Percentiles rank a stretch among this genome's conserved stretches.
Conservation (phyloP, 2,797 vertebrate genomes). For the Eptatretus atami region DNA sequence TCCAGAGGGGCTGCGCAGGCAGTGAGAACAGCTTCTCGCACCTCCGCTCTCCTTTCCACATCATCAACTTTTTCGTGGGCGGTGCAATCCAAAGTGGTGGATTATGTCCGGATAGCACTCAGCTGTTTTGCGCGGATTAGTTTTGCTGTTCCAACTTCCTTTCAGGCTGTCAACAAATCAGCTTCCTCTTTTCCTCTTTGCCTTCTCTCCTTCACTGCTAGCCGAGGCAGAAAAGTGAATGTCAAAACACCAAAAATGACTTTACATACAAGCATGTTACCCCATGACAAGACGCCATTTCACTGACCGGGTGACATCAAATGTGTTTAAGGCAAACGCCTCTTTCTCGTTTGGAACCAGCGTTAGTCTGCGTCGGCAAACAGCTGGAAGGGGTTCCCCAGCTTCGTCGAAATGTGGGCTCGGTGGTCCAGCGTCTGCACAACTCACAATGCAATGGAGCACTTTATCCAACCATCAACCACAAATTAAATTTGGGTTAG, state of each 20-base stretch:
- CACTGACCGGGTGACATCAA: slow-evolving; percentile 80
- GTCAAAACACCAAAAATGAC: background rate
- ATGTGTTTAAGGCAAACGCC: slow-evolving; percentile 84
- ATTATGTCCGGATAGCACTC: slow-evolving; percentile 92
- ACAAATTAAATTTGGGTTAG: background rate
- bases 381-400: slow-evolving; percentile 55
- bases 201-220: slow-evolving; percentile 90
- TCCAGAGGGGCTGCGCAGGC: slow-evolving; percentile 87
- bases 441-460: slow-evolving; percentile 7
- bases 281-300: background rate
- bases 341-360: slow-evolving; percentile 92
- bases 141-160: slow-evolving; percentile 93
- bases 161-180: slow-evolving; percentile 97
- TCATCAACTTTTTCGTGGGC: slow-evolving; percentile 95
- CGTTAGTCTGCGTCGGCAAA: slow-evolving; percentile 71
- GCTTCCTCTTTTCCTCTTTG: slow-evolving; percentile 91
- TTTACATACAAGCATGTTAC: background rate
- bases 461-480: background rate
- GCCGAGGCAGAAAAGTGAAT: background rate
- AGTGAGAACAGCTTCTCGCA: slow-evolving; percentile 86
- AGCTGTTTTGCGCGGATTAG: slow-evolving; percentile 87
- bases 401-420: slow-evolving; percentile 80
- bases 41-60: slow-evolving; percentile 99
- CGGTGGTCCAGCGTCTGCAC: slow-evolving; percentile 49
- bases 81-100: slow-evolving; percentile 91